Base-by-base conservation (phyloP, 2,113 vertebrate genomes). In the Tiliqua scincoides region DNA sequence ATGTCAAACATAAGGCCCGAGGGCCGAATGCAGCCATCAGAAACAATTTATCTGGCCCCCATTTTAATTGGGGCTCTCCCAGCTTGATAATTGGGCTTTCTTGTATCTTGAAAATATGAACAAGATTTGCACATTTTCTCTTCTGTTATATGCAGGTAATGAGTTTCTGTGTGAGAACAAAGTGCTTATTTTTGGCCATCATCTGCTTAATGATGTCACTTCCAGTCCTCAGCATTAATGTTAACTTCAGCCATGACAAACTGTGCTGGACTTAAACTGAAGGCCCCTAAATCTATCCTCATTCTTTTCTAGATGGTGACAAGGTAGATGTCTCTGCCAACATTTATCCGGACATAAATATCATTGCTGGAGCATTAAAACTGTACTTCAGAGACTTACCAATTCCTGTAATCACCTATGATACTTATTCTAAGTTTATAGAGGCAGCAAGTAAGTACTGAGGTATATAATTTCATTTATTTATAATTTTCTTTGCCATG, bases 311-410 rank as follows among this genome's bases (percentile, higher is more conserved):
- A 99, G 99, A 99, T 89, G 99, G 99, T 59, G 99, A 99, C 85
- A 99, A 98, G 93, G 98, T 97, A 40, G 98, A 99, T 94, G 98
- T 99, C 94, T 98, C 98, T 94, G 97, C 97, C 92, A 96, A 73
- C 90, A 95, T 96, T 88, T 99, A 98, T 89, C 97, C 98, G 91
- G 99, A 99, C 94, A 99, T 99, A 95, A 99, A 99, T 93, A 98
- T 98, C 91, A 98, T 99, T 84, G 96, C 99, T 1, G 98, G 99
- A 84, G 99, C 98, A 92, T 96, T 99, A 91, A 99, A 99, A 94
- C 97, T 99, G 1, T 99, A 99, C 92, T 97, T 99, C 94, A 96
- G 99, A 96, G 99, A 99, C 91, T 96, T 99, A 84, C 99, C 99
- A 0, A 99, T 99, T 94, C 99, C 99, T 0, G 95, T 99, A 92